phyloP scores from a whole-genome alignment of 2,113 vertebrate genomes.

The Nycticebus coucang region DNA sequence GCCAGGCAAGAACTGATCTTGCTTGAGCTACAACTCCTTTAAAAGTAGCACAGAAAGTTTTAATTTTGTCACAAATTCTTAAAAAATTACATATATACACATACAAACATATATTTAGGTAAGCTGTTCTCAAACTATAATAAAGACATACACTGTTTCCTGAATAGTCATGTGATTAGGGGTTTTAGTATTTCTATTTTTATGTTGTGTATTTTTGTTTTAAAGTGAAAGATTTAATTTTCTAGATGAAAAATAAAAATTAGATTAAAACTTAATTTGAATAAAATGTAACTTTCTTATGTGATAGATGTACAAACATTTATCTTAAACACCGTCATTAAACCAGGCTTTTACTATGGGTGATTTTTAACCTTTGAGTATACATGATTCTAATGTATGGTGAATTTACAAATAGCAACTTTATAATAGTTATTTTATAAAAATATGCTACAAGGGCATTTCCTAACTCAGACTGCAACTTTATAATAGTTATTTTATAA shows the following conservation, averaged over 20 bases:
- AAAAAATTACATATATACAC: background rate
- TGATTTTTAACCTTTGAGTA: conserved; percentile 31
- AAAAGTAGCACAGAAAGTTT: conserved; percentile 56
- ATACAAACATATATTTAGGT: background rate
- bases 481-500: background rate
- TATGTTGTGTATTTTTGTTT: background rate
- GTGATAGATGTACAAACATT: background rate
- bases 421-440: background rate
- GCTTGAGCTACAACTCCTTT: conserved; percentile 94
- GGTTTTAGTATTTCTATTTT: conserved; percentile 23
- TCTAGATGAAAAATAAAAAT: conserved; percentile 47
- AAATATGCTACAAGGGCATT: background rate
- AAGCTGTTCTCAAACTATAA: background rate
- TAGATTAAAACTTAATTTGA: conserved; percentile 29
- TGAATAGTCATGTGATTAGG: background rate
- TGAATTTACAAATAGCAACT: conserved; percentile 7
- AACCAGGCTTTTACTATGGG: background rate
- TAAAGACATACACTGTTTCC: background rate
- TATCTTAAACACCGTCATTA: background rate
- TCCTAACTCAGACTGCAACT: background rate
- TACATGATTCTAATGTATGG: background rate
- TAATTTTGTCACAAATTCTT: background rate
- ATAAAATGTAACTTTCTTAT: background rate
- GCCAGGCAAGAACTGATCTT: conserved; percentile 93
- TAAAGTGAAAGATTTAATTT: conserved; percentile 44